Percentiles rank a stretch among this genome's conserved stretches.
Conservation (phyloP, 2,888 invertebrate genomes). For the Ellobium chinense region DNA sequence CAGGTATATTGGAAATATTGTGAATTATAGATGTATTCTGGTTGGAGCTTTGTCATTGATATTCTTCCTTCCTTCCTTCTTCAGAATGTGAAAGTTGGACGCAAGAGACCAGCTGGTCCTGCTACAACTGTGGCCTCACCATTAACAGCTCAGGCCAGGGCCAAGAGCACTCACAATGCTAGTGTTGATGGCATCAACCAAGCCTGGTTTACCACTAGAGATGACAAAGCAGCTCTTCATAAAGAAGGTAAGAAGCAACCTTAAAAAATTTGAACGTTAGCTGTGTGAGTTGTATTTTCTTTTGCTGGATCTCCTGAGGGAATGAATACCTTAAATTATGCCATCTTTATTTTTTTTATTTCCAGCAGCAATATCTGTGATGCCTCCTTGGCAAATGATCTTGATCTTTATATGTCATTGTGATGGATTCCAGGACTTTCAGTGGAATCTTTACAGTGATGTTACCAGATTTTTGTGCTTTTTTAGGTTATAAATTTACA, state of each 20-base stretch:
- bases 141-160: constrained; percentile 4
- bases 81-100: constrained; percentile 24
- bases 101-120: constrained; percentile 18
- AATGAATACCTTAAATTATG: too few species aligned
- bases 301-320: too few species aligned
- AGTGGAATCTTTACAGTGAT: too few species aligned
- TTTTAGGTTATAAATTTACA: too few species aligned
- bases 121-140: background rate
- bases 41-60: background rate
- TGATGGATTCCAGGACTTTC: too few species aligned
- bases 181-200: constrained; percentile 74
- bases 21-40: background rate
- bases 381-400: too few species aligned
- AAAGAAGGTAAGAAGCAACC: constrained; percentile 74
- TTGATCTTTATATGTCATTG: too few species aligned
- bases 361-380: too few species aligned
- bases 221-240: constrained; percentile 78
- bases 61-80: background rate
- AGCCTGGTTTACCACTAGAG: constrained; percentile 80
- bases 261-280: too few species aligned
- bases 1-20: background rate
- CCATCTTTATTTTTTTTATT: too few species aligned
- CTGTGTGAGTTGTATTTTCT: too few species aligned
- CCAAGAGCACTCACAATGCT: constrained; percentile 27
- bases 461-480: too few species aligned